These are phyloP conservation scores for Pygoscelis adeliae DNA, from an alignment of 2,113 vertebrate genomes.

Conservation along the genomic window DNA sequence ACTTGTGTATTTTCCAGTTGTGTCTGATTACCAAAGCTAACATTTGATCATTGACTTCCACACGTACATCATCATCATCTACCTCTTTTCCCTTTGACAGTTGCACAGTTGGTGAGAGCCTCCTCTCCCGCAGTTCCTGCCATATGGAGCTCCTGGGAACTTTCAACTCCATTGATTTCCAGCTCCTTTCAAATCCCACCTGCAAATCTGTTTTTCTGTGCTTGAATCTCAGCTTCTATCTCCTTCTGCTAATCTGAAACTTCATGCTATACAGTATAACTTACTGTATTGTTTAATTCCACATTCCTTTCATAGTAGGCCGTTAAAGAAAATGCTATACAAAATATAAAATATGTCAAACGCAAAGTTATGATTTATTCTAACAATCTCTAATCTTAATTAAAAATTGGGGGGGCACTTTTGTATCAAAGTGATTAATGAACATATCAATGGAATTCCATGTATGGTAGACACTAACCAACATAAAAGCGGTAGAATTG, in stretches of 20 bases:
- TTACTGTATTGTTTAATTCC: neutral
- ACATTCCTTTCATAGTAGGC: neutral
- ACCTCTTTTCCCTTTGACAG: slow-evolving; percentile 7
- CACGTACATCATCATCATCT: neutral
- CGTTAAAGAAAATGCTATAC: neutral
- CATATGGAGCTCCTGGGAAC: slow-evolving; percentile 60
- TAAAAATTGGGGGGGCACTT: neutral
- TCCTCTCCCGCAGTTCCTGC: slow-evolving; percentile 24
- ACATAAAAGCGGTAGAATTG: neutral
- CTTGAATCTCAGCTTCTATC: slow-evolving; percentile 10
- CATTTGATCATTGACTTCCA: slow-evolving; percentile 4
- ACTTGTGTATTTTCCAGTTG: slow-evolving; percentile 44
- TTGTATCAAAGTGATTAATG: neutral
- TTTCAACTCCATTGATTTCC: slow-evolving; percentile 57
- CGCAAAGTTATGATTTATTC: neutral
- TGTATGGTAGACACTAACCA: neutral
- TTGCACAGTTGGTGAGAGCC: slow-evolving; percentile 36
- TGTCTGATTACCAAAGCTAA: slow-evolving; percentile 27
- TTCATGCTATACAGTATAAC: neutral
- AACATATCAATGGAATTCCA: neutral
- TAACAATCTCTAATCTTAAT: neutral
- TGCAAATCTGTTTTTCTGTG: slow-evolving; percentile 42
- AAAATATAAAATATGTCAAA: neutral
- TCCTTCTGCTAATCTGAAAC: slow-evolving; percentile 24
- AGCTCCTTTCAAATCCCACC: slow-evolving; percentile 64